Conservation (phyloP, 2,113 vertebrate genomes). For the Abramis brama region DNA sequence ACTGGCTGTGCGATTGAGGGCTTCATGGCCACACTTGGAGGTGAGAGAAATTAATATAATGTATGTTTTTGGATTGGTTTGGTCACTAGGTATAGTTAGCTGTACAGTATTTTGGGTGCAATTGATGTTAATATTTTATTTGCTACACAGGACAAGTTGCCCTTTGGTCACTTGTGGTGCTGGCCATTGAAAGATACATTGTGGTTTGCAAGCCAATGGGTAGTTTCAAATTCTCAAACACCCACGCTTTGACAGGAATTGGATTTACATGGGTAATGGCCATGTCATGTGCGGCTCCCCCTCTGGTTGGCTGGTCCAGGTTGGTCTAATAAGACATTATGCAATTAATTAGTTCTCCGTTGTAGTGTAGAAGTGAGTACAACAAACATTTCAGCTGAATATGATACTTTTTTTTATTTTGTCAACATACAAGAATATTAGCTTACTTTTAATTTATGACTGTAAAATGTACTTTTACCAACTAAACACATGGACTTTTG, state of each 20-base stretch:
- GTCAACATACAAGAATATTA: not conserved
- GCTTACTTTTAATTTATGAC: not conserved
- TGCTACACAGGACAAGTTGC: slow-evolving; percentile 69
- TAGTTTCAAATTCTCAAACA: slow-evolving; percentile 72
- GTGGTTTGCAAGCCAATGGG: slow-evolving; percentile 79
- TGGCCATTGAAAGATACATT: slow-evolving; percentile 76
- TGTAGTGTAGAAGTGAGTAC: no score
- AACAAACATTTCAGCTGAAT: not conserved
- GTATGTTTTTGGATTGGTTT: not conserved
- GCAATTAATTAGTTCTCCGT: not conserved
- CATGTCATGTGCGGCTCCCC: slow-evolving; percentile 68
- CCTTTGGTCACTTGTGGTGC: slow-evolving; percentile 76
- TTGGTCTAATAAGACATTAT: slow-evolving; percentile 51
- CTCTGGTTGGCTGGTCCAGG: slow-evolving; percentile 79
- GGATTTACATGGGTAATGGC: slow-evolving; percentile 77
- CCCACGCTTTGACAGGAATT: slow-evolving; percentile 71
- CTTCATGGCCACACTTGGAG: slow-evolving; percentile 77
- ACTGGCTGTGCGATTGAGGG: slow-evolving; percentile 71
- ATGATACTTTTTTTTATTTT: not conserved
- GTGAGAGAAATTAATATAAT: slow-evolving; percentile 57
- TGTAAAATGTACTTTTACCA: not conserved
- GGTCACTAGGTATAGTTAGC: not conserved
- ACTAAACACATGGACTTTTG: not conserved
- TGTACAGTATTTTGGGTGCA: not conserved
- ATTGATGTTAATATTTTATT: not conserved